Base-by-base conservation (phyloP, 2,113 vertebrate species). In the Protomyctophum bolini region DNA sequence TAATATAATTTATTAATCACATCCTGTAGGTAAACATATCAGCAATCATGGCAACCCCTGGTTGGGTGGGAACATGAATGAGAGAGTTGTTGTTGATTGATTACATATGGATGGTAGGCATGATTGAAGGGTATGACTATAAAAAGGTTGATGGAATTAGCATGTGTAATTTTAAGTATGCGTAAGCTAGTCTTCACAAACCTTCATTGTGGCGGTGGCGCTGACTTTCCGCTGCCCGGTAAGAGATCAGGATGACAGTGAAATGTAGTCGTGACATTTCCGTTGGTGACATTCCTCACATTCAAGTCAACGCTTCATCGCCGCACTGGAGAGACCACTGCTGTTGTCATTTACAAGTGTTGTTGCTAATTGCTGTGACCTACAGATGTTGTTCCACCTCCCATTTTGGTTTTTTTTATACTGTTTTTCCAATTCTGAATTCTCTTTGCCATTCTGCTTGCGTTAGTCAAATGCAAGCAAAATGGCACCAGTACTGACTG, bases 161-260 rank as follows among this genome's bases (percentile, higher is more conserved):
- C 41, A 59, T 79, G 72, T 61, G 75, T 81, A 75, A 72, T 75
- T 76, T 75, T 75, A 66, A 57, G 65, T 29, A 51, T 21, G 58
- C 29, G 66, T 58, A 8, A 67, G 61, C 61, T 72, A 69, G 76
- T 57, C 64, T 57, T 66, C 64, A 41, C 62, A 54, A 12, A 29
- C 68, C 60, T 75, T 81, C 75, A 77, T 78, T 67, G 78, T 63
- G 14, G 62, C 70, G 14, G 58, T 68, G 69, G 72, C 54, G 54
- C 61, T 63, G 74, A 29, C 73, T 73, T 80, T 70, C 58, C 48
- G 69, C 64, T 49, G 28, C 65, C 47, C 54, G 28, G 4, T 70
- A 76, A 72, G 66, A 63, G 49, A 79, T 63, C 11, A 55, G 49
- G 52, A 78, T 56, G 52, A 71, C 52, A 15, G 64, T 11, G 47